These are phyloP conservation scores for Mythimna ferrago DNA, from an alignment of 2,888 invertebrate species.

Conservation along the genomic window DNA sequence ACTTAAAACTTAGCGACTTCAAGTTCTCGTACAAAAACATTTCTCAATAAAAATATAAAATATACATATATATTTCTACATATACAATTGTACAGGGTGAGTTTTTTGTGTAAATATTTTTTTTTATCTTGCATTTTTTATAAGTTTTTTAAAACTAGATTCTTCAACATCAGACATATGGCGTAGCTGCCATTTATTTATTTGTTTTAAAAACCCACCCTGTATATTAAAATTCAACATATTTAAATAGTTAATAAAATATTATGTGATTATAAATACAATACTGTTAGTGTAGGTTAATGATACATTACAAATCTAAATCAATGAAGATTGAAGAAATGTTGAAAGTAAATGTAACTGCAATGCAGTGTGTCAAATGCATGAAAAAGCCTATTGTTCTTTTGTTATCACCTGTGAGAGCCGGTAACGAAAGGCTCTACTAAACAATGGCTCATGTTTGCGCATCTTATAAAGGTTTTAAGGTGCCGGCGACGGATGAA, in stretches of 20 bases:
- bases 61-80: slow-evolving; percentile 10
- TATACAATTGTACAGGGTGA: slow-evolving; percentile 21
- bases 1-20: slow-evolving; percentile 24
- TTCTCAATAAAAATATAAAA: slow-evolving; percentile 26
- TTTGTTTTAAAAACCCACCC: slow-evolving; percentile 30
- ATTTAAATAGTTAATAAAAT: slow-evolving; percentile 35
- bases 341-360: slow-evolving; percentile 70
- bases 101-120: slow-evolving; percentile 12
- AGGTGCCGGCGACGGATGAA: too few species aligned
- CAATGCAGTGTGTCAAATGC: slow-evolving; percentile 75
- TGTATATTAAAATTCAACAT: slow-evolving; percentile 39
- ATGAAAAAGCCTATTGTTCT: slow-evolving; percentile 57
- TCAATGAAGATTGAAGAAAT: slow-evolving; percentile 43
- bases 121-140: neutral
- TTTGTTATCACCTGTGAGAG: slow-evolving; percentile 39
- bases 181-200: slow-evolving; percentile 11
- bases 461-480: slow-evolving; percentile 3
- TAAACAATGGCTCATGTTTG: slow-evolving; percentile 28
- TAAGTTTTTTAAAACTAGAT: slow-evolving; percentile 2
- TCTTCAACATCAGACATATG: neutral
- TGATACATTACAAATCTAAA: slow-evolving; percentile 51
- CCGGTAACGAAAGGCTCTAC: slow-evolving; percentile 23
- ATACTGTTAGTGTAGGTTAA: slow-evolving; percentile 53
- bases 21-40: slow-evolving; percentile 40
- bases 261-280: slow-evolving; percentile 51